These are phyloP conservation scores for Leucopternis melanops DNA, from an alignment of 2,113 vertebrate genomes.

Conservation along the genomic window DNA sequence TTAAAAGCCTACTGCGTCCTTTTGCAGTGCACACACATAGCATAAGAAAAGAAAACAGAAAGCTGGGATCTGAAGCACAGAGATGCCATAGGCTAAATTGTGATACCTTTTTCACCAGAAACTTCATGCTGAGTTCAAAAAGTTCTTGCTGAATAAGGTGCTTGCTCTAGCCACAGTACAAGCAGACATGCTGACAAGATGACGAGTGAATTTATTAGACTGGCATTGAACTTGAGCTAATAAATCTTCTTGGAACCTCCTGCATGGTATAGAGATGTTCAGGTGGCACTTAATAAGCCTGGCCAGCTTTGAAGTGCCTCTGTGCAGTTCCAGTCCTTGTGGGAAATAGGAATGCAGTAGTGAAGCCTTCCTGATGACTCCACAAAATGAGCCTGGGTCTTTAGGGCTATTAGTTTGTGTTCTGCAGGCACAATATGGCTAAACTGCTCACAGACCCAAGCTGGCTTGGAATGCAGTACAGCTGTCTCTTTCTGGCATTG, in stretches of 20 bases:
- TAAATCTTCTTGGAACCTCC: background rate
- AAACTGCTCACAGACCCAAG: background rate
- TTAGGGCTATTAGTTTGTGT: background rate
- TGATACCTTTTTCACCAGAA: background rate
- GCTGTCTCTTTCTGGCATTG: background rate
- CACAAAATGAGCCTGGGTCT: background rate
- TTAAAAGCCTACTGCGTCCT: background rate
- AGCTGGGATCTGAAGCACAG: background rate
- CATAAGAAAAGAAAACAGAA: background rate
- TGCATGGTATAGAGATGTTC: background rate
- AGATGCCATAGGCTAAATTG: background rate
- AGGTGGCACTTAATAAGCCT: background rate
- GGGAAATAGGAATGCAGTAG: background rate
- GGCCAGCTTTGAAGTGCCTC: background rate
- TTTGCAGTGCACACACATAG: background rate
- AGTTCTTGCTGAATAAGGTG: background rate
- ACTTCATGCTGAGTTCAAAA: background rate
- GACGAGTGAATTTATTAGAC: background rate
- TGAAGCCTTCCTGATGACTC: background rate
- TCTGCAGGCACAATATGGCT: background rate
- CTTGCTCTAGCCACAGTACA: background rate
- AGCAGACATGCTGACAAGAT: background rate
- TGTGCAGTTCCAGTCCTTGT: background rate
- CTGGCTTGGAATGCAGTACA: slow-evolving; percentile 2
- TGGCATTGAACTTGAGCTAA: background rate